phyloP scores from a whole-genome alignment of 2,888 invertebrate species.

The Drosophila kuntzei region DNA sequence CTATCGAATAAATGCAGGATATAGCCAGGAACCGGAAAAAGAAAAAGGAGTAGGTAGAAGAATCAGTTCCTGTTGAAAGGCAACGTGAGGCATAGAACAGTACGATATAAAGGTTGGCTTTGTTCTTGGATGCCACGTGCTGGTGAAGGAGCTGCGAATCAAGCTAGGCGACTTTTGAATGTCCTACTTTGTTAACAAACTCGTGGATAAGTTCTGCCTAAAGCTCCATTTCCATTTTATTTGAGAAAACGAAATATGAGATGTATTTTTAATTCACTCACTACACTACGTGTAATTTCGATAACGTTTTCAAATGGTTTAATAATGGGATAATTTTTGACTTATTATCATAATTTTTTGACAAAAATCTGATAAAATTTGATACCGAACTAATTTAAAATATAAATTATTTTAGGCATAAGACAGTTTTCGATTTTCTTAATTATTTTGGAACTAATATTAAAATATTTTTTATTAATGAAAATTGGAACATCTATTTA shows the following conservation, averaged over 20 bases:
- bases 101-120: slow-evolving; percentile 8
- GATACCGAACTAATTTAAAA: no score
- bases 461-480: no score
- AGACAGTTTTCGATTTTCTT: no score
- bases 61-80: slow-evolving; percentile 2
- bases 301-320: neutral
- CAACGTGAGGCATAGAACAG: no score
- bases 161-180: neutral
- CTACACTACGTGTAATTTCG: neutral
- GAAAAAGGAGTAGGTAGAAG: neutral
- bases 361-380: no score
- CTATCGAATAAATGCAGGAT: slow-evolving; percentile 56
- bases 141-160: neutral
- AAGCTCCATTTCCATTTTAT: neutral
- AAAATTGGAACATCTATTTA: no score
- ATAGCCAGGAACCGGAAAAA: slow-evolving; percentile 3
- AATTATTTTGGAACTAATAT: no score
- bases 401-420: no score
- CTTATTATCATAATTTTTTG: no score
- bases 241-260: neutral
- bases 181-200: neutral
- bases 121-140: slow-evolving; percentile 22
- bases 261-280: neutral
- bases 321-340: neutral
- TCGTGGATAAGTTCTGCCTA: neutral